Conservation (phyloP, 2,113 vertebrate species). For the Mirounga angustirostris region DNA sequence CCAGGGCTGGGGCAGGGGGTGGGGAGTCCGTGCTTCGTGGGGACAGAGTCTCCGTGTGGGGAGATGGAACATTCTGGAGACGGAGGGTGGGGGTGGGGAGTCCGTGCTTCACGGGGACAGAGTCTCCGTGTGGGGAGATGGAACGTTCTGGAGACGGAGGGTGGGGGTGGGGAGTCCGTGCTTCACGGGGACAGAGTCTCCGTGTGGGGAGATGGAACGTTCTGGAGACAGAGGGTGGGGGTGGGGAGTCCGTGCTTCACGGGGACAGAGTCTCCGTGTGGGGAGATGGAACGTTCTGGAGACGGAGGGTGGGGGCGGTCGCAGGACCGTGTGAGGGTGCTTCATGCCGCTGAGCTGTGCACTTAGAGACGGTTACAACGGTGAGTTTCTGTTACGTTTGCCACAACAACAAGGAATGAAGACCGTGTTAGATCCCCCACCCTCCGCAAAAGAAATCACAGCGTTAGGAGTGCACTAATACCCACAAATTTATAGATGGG, state of each 20-base stretch:
- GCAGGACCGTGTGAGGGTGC: fast-evolving
- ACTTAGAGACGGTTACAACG: no score
- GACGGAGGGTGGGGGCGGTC: not conserved
- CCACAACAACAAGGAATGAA: not conserved
- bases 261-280: not conserved
- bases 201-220: not conserved
- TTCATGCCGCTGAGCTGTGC: fast-evolving
- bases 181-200: not conserved
- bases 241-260: no score
- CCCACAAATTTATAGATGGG: not conserved
- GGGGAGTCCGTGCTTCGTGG: not conserved
- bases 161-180: no score
- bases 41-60: not conserved
- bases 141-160: not conserved
- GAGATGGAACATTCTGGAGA: not conserved
- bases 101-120: not conserved
- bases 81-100: not conserved
- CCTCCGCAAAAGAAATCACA: not conserved
- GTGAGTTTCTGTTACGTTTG: not conserved
- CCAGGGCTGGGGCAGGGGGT: not conserved
- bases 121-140: not conserved
- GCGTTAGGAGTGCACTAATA: not conserved
- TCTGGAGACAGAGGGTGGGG: not conserved
- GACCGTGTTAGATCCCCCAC: not conserved
- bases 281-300: not conserved